Percentiles rank a stretch among this genome's conserved stretches.
Evolutionary conservation across 2,797 vertebrate genomes (phyloP).

Genomic region (Oreochromis mossambicus): DNA sequence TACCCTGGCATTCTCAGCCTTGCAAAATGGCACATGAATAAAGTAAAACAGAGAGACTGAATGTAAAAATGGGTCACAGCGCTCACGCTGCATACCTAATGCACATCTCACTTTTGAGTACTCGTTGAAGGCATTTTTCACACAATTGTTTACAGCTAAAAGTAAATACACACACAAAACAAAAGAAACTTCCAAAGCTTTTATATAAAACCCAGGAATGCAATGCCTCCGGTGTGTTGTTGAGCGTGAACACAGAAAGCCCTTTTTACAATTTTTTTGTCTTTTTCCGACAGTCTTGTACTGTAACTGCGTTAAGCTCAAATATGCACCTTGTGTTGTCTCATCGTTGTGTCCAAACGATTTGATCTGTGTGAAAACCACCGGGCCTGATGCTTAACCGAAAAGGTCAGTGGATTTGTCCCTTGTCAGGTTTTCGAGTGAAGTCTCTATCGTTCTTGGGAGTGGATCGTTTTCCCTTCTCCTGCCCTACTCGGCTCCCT

Average conservation of each 20-base stretch:
- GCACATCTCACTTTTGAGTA: constrained; percentile 75
- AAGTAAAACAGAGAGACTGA: constrained; percentile 25
- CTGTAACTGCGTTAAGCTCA: constrained; percentile 68
- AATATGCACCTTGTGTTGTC: constrained; percentile 69
- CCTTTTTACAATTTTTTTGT: constrained; percentile 73
- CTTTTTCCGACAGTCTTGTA: constrained; percentile 66
- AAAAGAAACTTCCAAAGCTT: constrained; percentile 67
- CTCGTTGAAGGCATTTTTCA: constrained; percentile 74
- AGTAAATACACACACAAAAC: constrained; percentile 60
- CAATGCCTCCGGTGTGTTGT: constrained; percentile 72
- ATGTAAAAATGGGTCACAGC: constrained; percentile 65
- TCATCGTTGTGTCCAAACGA: constrained; percentile 54
- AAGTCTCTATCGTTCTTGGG: constrained; percentile 41
- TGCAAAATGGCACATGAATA: constrained; percentile 64
- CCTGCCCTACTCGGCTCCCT: not conserved
- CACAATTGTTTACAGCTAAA: constrained; percentile 72
- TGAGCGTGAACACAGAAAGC: constrained; percentile 79
- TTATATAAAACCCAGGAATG: constrained; percentile 79
- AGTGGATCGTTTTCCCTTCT: constrained; percentile 13
- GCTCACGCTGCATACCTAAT: constrained; percentile 68
- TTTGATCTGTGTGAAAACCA: constrained; percentile 68
- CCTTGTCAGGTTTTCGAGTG: constrained; percentile 20
- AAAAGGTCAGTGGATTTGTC: constrained; percentile 48
- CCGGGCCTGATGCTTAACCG: not conserved
- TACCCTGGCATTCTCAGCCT: constrained; percentile 15